Conservation (phyloP, 2,888 invertebrate genomes). For the Abscondita cerata region DNA sequence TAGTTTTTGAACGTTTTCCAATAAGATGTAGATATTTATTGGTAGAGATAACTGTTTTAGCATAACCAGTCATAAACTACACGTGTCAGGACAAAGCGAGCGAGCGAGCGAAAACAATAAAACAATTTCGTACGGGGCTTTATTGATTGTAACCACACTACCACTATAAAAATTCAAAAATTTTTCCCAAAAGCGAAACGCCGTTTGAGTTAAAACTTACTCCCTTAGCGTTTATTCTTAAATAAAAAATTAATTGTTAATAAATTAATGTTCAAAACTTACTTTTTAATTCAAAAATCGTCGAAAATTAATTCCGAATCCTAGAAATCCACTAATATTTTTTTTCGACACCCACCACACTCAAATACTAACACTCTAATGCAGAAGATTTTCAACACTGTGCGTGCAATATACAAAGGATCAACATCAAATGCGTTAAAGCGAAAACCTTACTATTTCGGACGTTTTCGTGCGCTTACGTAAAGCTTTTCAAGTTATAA, state of each 20-base stretch:
- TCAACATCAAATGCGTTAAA: conserved; percentile 29
- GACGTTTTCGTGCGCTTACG: conserved; percentile 12
- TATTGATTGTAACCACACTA: too few relatives aligned
- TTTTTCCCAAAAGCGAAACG: too few relatives aligned
- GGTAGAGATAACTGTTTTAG: too few relatives aligned
- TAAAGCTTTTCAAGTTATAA: conserved; percentile 5
- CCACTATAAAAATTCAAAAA: too few relatives aligned
- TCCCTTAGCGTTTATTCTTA: too few relatives aligned
- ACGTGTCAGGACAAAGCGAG: too few relatives aligned
- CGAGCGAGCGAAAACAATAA: too few relatives aligned
- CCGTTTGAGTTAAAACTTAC: too few relatives aligned
- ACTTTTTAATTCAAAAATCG: background rate
- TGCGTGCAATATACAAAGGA: conserved; percentile 27
- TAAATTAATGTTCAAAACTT: background rate
- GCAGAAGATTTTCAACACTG: conserved; percentile 21
- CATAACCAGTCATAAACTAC: too few relatives aligned
- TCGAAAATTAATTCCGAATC: conserved; percentile 3
- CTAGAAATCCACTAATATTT: background rate
- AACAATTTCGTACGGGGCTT: too few relatives aligned
- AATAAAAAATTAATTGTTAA: too few relatives aligned
- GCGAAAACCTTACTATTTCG: conserved; percentile 25
- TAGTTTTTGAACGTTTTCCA: background rate
- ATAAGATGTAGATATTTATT: background rate
- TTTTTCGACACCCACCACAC: conserved; percentile 7
- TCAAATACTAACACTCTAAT: conserved; percentile 19